Evolutionary conservation across 1,140 invertebrate genomes (phyloP).

Genomic region (Heliothis subflexa): DNA sequence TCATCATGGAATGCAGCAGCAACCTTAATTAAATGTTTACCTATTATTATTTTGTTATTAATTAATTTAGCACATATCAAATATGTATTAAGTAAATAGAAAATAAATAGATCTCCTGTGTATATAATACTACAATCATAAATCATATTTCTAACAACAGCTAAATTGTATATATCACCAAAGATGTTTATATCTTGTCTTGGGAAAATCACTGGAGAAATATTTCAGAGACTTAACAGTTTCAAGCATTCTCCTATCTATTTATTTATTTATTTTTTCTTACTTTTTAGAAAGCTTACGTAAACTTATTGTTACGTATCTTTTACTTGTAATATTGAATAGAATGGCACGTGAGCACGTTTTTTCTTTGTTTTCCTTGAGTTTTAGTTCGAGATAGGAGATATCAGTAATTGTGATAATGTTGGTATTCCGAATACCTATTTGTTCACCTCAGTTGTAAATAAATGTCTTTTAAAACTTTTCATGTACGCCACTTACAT

Average conservation of each 20-base stretch:
- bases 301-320: neutral
- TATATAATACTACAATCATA: too few relatives aligned
- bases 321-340: neutral
- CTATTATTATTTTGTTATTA: neutral
- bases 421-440: slow-evolving; percentile 7
- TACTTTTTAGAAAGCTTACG: neutral
- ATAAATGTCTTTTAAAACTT: neutral
- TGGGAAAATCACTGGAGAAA: too few relatives aligned
- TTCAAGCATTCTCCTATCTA: neutral
- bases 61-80: neutral
- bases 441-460: neutral
- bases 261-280: neutral
- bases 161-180: too few relatives aligned
- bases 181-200: too few relatives aligned
- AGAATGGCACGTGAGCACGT: neutral
- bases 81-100: neutral
- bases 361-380: neutral
- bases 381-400: neutral
- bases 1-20: neutral
- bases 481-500: neutral
- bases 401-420: slow-evolving; percentile 14
- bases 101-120: too few relatives aligned
- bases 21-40: neutral
- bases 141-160: too few relatives aligned
- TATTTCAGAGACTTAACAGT: neutral